phyloP scores from a whole-genome alignment of 2,113 vertebrate species.

The Mesembrinibis cayennensis region DNA sequence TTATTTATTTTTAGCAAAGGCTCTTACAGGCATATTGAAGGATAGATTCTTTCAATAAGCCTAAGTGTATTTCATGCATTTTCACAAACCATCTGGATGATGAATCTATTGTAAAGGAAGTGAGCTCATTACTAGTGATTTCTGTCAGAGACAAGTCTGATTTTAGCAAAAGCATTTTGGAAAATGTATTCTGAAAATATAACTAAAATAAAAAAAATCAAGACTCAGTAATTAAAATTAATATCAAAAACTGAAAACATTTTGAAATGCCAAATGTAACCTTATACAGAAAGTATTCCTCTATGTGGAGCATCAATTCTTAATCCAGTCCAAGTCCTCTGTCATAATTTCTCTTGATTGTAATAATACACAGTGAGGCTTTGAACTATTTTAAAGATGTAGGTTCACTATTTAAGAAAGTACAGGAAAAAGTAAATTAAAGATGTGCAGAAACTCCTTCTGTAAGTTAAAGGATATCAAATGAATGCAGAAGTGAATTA shows the following conservation, averaged over 20 bases:
- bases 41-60: background rate
- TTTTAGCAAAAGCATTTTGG: background rate
- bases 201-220: background rate
- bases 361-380: background rate
- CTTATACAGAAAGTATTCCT: background rate
- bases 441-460: background rate
- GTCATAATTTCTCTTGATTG: background rate
- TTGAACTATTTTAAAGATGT: background rate
- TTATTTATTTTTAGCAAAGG: background rate
- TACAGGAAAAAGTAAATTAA: background rate
- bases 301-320: background rate
- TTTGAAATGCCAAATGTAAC: background rate
- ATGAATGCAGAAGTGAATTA: background rate
- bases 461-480: background rate
- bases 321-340: background rate
- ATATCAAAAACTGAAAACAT: background rate
- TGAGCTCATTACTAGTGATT: background rate
- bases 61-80: background rate
- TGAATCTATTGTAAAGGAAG: constrained; percentile 5
- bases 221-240: background rate
- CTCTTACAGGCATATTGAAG: background rate
- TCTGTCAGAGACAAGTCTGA: background rate
- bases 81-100: background rate
- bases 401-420: background rate
- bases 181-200: background rate